These are phyloP conservation scores for Dysidea cf. avara DNA, from an alignment of 37 sponge, comb jelly and placozoan species.

Conservation along the genomic window DNA sequence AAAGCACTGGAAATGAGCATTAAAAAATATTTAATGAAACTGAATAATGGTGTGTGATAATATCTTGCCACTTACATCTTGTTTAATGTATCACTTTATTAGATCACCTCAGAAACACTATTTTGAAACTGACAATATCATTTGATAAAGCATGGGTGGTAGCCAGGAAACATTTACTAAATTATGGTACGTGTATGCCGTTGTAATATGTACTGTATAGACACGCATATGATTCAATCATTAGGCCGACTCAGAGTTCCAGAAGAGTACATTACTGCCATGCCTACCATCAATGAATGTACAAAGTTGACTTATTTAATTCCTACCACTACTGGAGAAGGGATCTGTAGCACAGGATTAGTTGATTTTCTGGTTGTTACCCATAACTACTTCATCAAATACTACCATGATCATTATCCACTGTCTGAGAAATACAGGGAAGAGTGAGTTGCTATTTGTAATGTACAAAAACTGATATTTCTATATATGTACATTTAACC, in stretches of 20 bases:
- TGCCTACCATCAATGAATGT: too few relatives aligned
- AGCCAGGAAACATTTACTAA: slow-evolving; percentile 44
- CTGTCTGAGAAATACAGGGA: background rate
- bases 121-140: background rate
- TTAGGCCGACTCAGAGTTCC: background rate
- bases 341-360: too few relatives aligned
- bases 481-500: too few relatives aligned
- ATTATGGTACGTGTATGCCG: slow-evolving; percentile 46
- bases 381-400: too few relatives aligned
- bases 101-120: too few relatives aligned
- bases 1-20: slow-evolving; percentile 44
- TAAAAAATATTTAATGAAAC: slow-evolving; percentile 25
- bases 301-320: too few relatives aligned
- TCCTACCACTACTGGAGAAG: too few relatives aligned
- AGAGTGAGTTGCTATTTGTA: too few relatives aligned
- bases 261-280: background rate
- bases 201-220: background rate
- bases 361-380: too few relatives aligned
- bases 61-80: background rate
- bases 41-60: background rate
- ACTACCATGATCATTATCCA: too few relatives aligned
- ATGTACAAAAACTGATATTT: too few relatives aligned
- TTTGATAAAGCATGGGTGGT: slow-evolving; percentile 57
- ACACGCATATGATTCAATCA: background rate
- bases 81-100: background rate